These are phyloP conservation scores for Xerus rutilus DNA, from an alignment of 2,797 vertebrate species.

Conservation along the genomic window DNA sequence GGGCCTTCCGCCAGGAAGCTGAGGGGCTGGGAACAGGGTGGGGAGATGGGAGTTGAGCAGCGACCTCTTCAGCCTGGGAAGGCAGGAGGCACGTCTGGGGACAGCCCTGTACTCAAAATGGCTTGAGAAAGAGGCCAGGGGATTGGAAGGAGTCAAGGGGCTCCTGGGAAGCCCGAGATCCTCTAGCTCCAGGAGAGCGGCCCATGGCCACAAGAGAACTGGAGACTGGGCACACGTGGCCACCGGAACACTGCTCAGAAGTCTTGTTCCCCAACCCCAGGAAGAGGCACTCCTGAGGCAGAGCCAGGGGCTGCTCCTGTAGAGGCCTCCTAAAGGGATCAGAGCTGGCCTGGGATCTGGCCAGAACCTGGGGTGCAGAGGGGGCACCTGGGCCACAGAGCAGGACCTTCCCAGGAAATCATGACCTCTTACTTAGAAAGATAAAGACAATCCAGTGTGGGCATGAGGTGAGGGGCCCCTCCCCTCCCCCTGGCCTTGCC, in stretches of 20 bases:
- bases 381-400: background rate
- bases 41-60: conserved; percentile 45
- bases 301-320: background rate
- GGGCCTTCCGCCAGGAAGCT: background rate
- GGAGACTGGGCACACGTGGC: fast-evolving
- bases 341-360: background rate
- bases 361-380: background rate
- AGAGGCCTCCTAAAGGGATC: background rate
- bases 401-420: conserved; percentile 52
- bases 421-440: conserved; percentile 36
- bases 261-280: background rate
- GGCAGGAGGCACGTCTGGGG: background rate
- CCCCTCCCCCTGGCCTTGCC: conserved; percentile 43
- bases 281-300: background rate
- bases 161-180: background rate
- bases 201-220: background rate
- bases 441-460: background rate
- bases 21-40: background rate
- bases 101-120: background rate
- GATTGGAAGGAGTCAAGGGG: background rate
- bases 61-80: conserved; percentile 33
- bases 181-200: background rate
- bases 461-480: background rate
- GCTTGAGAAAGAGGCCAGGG: background rate
- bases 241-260: background rate